A percentile compares a stretch with the other conserved stretches of the same genome.
phyloP scores from a whole-genome alignment of 2,888 invertebrate species.

The Drosophila dives region DNA sequence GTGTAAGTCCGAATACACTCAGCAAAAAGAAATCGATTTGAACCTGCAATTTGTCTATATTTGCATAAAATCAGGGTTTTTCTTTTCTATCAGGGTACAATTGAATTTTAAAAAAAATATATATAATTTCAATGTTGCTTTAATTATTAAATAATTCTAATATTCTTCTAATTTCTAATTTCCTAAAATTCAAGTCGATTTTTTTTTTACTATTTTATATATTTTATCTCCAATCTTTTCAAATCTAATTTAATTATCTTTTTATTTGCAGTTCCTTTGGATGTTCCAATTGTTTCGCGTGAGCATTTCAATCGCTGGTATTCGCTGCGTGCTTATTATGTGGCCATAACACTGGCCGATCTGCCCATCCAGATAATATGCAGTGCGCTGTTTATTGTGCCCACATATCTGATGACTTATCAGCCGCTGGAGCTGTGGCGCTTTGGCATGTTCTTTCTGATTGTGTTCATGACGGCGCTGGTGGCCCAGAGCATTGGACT shows the following conservation, averaged over 20 bases:
- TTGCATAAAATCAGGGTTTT: neutral
- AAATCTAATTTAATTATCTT: neutral
- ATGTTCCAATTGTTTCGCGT: slow-evolving; percentile 91
- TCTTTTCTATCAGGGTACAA: neutral
- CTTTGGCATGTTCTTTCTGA: slow-evolving; percentile 89
- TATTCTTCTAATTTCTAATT: too few species aligned
- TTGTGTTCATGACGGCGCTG: slow-evolving; percentile 91
- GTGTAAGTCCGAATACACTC: slow-evolving; percentile 89
- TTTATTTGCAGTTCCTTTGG: slow-evolving; percentile 89
- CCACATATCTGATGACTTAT: slow-evolving; percentile 94
- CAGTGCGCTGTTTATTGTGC: slow-evolving; percentile 90
- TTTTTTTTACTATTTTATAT: neutral
- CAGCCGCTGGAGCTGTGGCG: slow-evolving; percentile 92
- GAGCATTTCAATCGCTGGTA: slow-evolving; percentile 97
- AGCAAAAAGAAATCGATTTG: neutral
- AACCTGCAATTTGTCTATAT: neutral
- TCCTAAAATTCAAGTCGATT: too few species aligned
- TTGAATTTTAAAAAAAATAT: too few species aligned
- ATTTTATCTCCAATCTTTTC: too few species aligned
- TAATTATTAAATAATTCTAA: too few species aligned
- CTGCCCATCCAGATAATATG: slow-evolving; percentile 92
- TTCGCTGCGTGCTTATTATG: slow-evolving; percentile 92
- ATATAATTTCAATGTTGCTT: too few species aligned
- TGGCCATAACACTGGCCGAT: slow-evolving; percentile 91
- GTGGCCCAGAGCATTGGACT: slow-evolving; percentile 95